phyloP scores from a whole-genome alignment of 2,888 invertebrate genomes.

The Aspidapion aeneum region DNA sequence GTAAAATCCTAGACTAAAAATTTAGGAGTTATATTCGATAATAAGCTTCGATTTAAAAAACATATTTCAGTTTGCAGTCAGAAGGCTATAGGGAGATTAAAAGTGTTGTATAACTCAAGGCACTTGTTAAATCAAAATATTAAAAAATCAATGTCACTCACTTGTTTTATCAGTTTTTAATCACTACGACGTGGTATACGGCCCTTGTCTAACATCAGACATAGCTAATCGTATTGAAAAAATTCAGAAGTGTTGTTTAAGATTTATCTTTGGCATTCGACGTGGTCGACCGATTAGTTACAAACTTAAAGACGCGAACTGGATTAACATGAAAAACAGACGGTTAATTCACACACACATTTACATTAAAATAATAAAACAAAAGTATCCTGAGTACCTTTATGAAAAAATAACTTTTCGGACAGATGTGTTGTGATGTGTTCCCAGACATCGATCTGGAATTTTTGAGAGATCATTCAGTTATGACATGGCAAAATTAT shows the following conservation, averaged over 20 bases:
- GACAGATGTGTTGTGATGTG: not conserved
- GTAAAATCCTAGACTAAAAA: too few species aligned
- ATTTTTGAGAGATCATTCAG: conserved; percentile 1
- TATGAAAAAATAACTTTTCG: not conserved
- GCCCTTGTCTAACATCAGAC: conserved; percentile 1
- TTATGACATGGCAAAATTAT: not conserved
- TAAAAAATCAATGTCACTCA: not conserved
- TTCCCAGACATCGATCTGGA: not conserved
- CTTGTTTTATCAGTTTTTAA: conserved; percentile 4
- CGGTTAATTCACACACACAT: not conserved
- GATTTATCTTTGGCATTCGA: conserved; percentile 1
- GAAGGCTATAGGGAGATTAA: too few species aligned
- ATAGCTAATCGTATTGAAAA: not conserved
- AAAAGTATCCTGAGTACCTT: not conserved
- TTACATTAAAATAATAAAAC: not conserved
- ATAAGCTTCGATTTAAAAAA: too few species aligned
- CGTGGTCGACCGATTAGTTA: not conserved
- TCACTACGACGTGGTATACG: conserved; percentile 4
- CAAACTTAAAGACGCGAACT: not conserved
- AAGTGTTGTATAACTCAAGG: too few species aligned
- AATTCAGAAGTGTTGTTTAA: not conserved
- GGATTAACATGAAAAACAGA: conserved; percentile 1
- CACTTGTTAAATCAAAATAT: too few species aligned
- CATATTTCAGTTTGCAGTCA: too few species aligned
- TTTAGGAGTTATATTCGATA: too few species aligned